Conservation (phyloP, 2,113 vertebrate species). For the Lynx canadensis region DNA sequence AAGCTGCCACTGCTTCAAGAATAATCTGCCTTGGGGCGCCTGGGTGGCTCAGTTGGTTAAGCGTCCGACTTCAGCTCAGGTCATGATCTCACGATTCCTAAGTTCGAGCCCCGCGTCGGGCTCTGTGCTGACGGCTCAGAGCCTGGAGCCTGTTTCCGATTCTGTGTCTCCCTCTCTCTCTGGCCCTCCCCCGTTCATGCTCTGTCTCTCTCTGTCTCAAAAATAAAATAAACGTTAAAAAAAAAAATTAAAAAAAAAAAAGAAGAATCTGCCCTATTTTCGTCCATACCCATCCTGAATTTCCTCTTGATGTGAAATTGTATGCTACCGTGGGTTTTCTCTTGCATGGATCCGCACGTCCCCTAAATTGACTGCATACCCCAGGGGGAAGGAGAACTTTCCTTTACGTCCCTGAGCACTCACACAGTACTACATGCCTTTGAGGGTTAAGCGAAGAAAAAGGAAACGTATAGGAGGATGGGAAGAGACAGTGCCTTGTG, state of each 20-base stretch:
- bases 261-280: background rate
- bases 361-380: background rate
- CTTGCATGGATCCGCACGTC: accelerated
- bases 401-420: background rate
- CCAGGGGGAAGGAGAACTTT: background rate
- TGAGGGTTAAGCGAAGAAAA: background rate
- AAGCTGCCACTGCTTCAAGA: background rate
- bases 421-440: accelerated
- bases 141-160: no score
- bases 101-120: no score
- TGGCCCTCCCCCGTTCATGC: no score
- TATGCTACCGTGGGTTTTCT: background rate
- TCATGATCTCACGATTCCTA: accelerated
- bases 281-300: background rate
- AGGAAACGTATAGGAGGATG: accelerated
- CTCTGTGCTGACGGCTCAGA: no score
- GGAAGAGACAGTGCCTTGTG: background rate
- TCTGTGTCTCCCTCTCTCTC: no score
- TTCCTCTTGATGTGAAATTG: background rate
- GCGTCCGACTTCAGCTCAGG: no score
- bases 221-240: no score
- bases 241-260: no score
- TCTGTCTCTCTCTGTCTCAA: no score
- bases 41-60: no score
- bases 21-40: background rate